A percentile compares a stretch with the other conserved stretches of the same genome.
Conservation (phyloP, 2,888 invertebrate species). For the Alloplasta piceator region DNA sequence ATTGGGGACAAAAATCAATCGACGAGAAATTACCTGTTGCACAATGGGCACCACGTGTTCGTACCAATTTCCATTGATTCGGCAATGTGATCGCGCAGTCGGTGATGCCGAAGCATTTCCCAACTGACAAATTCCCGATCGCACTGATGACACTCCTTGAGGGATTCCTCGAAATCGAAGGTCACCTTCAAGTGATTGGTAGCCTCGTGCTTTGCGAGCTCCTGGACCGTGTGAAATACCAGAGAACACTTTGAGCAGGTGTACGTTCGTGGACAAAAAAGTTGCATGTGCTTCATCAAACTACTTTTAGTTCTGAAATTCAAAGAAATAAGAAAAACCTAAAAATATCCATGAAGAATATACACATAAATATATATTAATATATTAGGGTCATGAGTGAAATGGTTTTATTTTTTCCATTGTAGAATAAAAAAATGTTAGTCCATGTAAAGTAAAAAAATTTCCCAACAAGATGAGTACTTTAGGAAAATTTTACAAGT, state of each 20-base stretch:
- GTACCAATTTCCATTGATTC: slow-evolving; percentile 69
- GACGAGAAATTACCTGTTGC: slow-evolving; percentile 72
- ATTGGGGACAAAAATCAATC: neutral
- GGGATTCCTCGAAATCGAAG: slow-evolving; percentile 73
- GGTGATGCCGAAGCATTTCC: slow-evolving; percentile 78
- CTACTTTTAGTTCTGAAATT: slow-evolving; percentile 74
- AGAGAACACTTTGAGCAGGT: slow-evolving; percentile 75
- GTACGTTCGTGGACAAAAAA: slow-evolving; percentile 75
- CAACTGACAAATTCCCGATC: slow-evolving; percentile 77
- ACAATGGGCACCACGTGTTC: slow-evolving; percentile 76
- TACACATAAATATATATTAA: neutral
- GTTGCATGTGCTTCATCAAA: slow-evolving; percentile 76
- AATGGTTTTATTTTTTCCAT: no score
- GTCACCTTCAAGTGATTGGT: slow-evolving; percentile 74
- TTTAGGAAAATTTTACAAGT: no score
- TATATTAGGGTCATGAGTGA: no score
- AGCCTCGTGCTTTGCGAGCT: slow-evolving; percentile 78
- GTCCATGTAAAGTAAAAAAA: no score
- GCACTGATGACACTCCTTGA: slow-evolving; percentile 77
- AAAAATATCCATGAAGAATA: slow-evolving; percentile 9
- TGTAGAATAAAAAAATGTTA: no score
- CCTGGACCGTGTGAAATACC: slow-evolving; percentile 74
- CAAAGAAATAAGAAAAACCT: slow-evolving; percentile 14
- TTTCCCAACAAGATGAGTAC: no score
- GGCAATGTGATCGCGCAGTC: slow-evolving; percentile 75